Conservation (phyloP, 2,888 invertebrate species). For the Eutolmus rufibarbis region DNA sequence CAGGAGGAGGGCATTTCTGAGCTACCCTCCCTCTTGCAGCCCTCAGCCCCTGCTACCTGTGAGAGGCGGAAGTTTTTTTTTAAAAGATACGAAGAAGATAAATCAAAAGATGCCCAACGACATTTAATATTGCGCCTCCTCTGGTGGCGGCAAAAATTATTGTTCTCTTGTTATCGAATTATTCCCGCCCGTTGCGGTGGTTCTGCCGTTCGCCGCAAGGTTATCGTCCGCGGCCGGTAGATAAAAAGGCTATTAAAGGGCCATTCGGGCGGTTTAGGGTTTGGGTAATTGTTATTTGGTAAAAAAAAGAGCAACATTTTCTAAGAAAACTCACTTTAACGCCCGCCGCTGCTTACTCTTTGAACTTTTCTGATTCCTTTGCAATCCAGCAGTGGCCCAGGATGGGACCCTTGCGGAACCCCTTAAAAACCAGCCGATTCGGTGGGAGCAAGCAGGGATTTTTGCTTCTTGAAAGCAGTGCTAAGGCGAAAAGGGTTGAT, state of each 20-base stretch:
- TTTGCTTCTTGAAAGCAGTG: neutral
- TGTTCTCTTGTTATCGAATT: neutral
- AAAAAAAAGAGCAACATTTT: neutral
- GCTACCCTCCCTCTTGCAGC: neutral
- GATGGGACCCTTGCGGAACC: neutral
- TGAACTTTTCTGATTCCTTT: neutral
- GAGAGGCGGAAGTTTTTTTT: neutral
- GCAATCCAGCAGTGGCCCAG: neutral
- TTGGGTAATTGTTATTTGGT: neutral
- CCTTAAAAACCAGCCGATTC: neutral
- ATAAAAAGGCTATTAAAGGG: neutral
- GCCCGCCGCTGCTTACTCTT: neutral
- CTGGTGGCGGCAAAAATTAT: neutral
- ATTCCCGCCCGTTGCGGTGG: neutral
- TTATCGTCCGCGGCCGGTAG: neutral
- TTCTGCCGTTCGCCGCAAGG: neutral
- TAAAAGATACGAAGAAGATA: neutral
- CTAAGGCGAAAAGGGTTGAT: neutral
- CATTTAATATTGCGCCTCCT: neutral
- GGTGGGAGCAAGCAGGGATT: neutral
- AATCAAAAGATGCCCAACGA: neutral
- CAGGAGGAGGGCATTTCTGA: neutral
- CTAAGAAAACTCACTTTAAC: neutral
- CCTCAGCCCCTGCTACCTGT: neutral
- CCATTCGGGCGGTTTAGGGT: neutral